phyloP scores from a whole-genome alignment of 2,113 vertebrate genomes.

The Platysternon megacephalum region DNA sequence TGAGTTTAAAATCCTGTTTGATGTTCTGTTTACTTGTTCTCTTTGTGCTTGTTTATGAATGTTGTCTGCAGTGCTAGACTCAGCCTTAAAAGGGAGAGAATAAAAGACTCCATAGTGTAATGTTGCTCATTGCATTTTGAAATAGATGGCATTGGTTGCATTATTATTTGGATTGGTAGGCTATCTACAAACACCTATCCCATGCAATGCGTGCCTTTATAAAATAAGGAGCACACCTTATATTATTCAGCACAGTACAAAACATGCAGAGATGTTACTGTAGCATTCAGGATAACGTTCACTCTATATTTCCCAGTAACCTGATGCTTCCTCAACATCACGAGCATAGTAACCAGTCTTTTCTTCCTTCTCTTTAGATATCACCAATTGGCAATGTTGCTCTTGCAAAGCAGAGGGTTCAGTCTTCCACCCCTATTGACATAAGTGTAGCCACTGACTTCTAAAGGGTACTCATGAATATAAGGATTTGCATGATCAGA shows the following conservation, averaged over 20 bases:
- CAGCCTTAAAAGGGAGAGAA: neutral
- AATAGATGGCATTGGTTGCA: neutral
- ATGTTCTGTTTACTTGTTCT: neutral
- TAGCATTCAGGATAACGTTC: conserved; percentile 11
- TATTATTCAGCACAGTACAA: neutral
- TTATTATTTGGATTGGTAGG: neutral
- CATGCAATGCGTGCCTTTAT: neutral
- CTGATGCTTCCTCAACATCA: neutral
- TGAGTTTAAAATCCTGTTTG: neutral
- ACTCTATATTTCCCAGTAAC: neutral
- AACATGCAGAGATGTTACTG: neutral
- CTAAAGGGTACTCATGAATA: neutral
- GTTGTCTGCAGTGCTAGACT: rapidly evolving
- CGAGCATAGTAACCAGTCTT: conserved; percentile 12
- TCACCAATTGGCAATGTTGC: neutral
- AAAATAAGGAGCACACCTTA: neutral
- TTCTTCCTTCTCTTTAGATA: neutral
- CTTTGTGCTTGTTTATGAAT: neutral
- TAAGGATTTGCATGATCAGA: neutral
- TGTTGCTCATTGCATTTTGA: rapidly evolving
- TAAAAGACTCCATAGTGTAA: neutral
- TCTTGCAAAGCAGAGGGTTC: neutral
- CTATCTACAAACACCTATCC: neutral
- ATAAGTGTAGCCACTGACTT: conserved; percentile 21
- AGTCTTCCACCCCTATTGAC: neutral